Evolutionary conservation across 2,888 invertebrate species (phyloP).

Genomic region (Rhagonycha lutea): DNA sequence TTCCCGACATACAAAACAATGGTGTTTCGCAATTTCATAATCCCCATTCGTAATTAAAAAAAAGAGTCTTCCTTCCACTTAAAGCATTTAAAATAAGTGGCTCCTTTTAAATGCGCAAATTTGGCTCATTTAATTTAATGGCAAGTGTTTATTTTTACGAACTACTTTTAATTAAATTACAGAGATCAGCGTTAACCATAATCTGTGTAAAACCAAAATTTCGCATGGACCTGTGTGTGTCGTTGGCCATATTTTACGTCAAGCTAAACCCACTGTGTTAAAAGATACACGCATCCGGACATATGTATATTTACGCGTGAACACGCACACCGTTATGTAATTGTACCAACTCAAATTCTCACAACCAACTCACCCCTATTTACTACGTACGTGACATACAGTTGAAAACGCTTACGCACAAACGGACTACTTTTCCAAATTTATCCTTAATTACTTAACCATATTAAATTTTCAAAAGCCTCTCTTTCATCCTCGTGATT

Average conservation of each 20-base stretch:
- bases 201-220: constrained; percentile 24
- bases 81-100: neutral
- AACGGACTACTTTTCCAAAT: neutral
- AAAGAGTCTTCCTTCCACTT: neutral
- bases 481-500: neutral
- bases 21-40: neutral
- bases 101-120: neutral
- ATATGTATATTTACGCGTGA: constrained; percentile 35
- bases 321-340: constrained; percentile 35
- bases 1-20: neutral
- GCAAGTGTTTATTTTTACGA: neutral
- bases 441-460: neutral
- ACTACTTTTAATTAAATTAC: neutral
- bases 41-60: neutral
- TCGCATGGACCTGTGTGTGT: constrained; percentile 28
- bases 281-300: constrained; percentile 27
- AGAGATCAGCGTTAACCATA: neutral
- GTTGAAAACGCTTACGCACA: constrained; percentile 12
- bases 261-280: constrained; percentile 27
- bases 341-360: constrained; percentile 32
- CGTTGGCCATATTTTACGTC: constrained; percentile 34
- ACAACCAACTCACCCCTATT: constrained; percentile 18
- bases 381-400: constrained; percentile 22
- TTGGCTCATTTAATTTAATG: neutral
- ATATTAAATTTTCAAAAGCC: neutral